These are phyloP conservation scores for Myripristis jacobus DNA, from an alignment of 2,797 vertebrate genomes.

Conservation along the genomic window DNA sequence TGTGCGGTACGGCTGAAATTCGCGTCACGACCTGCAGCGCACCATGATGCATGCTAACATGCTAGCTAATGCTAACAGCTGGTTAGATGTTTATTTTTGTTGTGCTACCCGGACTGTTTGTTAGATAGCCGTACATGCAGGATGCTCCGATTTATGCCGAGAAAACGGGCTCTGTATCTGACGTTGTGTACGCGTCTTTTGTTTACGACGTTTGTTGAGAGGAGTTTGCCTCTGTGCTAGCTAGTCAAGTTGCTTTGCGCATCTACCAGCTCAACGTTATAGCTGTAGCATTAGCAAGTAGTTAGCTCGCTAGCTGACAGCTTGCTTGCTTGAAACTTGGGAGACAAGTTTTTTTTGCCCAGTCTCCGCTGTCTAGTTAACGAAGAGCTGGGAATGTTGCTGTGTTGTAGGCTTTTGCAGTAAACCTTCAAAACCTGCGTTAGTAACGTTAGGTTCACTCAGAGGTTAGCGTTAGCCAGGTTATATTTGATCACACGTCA, in stretches of 20 bases:
- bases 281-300: slow-evolving; percentile 69
- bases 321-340: slow-evolving; percentile 63
- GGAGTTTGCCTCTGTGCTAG: slow-evolving; percentile 71
- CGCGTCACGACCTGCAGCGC: slow-evolving; percentile 77
- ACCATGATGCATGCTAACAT: slow-evolving; percentile 78
- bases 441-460: background rate
- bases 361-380: background rate
- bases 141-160: background rate
- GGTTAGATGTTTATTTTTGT: slow-evolving; percentile 76
- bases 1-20: slow-evolving; percentile 44
- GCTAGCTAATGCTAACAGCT: slow-evolving; percentile 79
- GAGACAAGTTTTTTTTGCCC: slow-evolving; percentile 54
- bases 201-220: slow-evolving; percentile 62
- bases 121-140: background rate
- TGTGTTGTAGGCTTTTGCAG: background rate
- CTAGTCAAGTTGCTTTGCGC: slow-evolving; percentile 33
- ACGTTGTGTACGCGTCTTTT: slow-evolving; percentile 13
- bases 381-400: background rate
- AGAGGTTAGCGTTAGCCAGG: slow-evolving; percentile 16
- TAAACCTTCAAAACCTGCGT: too few species aligned
- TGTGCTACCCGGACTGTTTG: slow-evolving; percentile 37
- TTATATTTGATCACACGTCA: slow-evolving; percentile 13
- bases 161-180: background rate
- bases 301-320: slow-evolving; percentile 72
- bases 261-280: slow-evolving; percentile 6